phyloP scores from a whole-genome alignment of 2,113 vertebrate species.

The Tetrao urogallus region DNA sequence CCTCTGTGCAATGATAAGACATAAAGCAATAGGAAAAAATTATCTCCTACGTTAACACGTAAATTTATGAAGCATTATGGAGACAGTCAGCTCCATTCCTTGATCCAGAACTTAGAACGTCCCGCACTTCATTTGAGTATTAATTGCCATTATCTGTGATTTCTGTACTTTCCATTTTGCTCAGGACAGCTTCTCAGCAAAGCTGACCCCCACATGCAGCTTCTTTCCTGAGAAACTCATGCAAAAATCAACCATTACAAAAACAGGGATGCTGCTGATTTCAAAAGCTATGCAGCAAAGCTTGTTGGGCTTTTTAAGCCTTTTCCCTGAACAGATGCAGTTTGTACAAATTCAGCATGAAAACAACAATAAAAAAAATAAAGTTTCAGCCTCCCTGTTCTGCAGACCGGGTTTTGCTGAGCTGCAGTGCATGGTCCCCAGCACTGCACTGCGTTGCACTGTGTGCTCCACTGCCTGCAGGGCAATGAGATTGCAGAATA shows the following conservation, averaged over 20 bases:
- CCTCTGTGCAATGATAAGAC: neutral
- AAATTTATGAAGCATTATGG: neutral
- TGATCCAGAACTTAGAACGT: neutral
- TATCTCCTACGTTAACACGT: neutral
- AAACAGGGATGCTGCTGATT: fast-evolving
- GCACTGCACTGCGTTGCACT: no score
- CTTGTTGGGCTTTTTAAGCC: neutral
- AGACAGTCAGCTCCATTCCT: neutral
- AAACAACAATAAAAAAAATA: neutral
- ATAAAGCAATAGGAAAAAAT: neutral
- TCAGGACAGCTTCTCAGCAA: neutral
- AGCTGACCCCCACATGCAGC: neutral
- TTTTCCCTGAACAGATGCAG: fast-evolving
- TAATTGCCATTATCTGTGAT: neutral
- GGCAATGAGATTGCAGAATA: neutral
- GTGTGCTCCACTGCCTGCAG: neutral
- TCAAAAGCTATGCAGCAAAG: neutral
- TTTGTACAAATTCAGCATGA: fast-evolving
- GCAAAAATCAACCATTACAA: neutral
- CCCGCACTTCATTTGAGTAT: fast-evolving
- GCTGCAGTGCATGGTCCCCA: neutral
- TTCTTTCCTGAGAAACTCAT: neutral
- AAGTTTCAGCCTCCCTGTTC: neutral
- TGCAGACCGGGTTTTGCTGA: neutral
- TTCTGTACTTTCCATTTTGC: neutral